These are phyloP conservation scores for Eciton burchellii DNA, from an alignment of 1,140 invertebrate species.

Conservation along the genomic window DNA sequence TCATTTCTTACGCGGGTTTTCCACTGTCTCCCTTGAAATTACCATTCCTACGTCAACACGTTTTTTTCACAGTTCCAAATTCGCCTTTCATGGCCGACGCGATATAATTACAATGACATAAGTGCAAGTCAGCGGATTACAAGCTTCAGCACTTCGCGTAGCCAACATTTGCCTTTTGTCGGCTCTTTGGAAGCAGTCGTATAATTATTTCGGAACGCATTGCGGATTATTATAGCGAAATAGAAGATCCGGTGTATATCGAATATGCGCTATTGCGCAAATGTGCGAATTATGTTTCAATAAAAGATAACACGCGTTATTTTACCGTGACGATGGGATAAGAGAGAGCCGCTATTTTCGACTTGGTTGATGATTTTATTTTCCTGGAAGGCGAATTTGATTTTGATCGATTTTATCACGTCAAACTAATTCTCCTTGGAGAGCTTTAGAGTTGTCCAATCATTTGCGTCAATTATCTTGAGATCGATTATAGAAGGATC, in stretches of 20 bases:
- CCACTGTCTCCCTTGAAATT: slow-evolving; percentile 44
- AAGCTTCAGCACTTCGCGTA: slow-evolving; percentile 30
- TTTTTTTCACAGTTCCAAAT: slow-evolving; percentile 32
- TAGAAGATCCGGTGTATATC: neutral
- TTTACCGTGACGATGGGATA: neutral
- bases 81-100: slow-evolving; percentile 1
- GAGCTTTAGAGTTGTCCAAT: neutral
- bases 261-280: slow-evolving; percentile 12
- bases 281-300: neutral
- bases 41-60: slow-evolving; percentile 46
- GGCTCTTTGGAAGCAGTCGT: neutral
- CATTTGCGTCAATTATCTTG: slow-evolving; percentile 6
- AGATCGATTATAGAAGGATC: slow-evolving; percentile 36
- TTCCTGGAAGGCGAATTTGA: slow-evolving; percentile 12
- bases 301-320: slow-evolving; percentile 1
- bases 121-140: slow-evolving; percentile 32
- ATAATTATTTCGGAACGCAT: slow-evolving; percentile 29
- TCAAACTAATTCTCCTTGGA: slow-evolving; percentile 13
- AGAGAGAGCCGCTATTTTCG: neutral
- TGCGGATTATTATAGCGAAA: neutral
- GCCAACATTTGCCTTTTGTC: neutral
- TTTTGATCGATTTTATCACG: slow-evolving; percentile 16
- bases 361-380: slow-evolving; percentile 14
- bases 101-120: slow-evolving; percentile 44
- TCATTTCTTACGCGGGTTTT: slow-evolving; percentile 54